A percentile compares a stretch with the other conserved stretches of the same genome.
phyloP scores from a whole-genome alignment of 2,888 invertebrate genomes.

The Abrostola tripartita region DNA sequence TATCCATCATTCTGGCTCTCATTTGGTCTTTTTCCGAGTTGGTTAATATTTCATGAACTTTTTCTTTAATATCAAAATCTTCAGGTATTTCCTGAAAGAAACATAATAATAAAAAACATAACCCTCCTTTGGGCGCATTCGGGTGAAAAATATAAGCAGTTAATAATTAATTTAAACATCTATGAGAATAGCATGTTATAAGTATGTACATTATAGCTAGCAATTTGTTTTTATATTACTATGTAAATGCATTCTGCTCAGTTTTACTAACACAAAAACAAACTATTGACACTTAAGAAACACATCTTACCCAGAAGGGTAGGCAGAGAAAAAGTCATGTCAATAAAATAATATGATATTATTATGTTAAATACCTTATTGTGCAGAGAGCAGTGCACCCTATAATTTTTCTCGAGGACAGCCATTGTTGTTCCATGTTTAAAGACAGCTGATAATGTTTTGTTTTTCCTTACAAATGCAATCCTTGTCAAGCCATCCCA shows the following conservation, averaged over 20 bases:
- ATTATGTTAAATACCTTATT: conserved; percentile 87
- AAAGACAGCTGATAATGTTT: conserved; percentile 97
- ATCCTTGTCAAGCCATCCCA: conserved; percentile 99
- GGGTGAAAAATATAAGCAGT: too few relatives aligned
- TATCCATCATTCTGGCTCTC: conserved; percentile 97
- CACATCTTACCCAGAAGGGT: too few relatives aligned
- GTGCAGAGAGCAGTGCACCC: conserved; percentile 94
- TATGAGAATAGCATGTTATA: background rate
- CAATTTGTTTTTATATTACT: too few relatives aligned
- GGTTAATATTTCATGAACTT: conserved; percentile 92
- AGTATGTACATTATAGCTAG: background rate
- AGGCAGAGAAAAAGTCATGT: too few relatives aligned
- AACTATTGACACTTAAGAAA: too few relatives aligned
- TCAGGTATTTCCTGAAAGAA: conserved; percentile 90
- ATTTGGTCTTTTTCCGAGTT: conserved; percentile 91
- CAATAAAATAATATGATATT: background rate
- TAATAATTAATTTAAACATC: background rate
- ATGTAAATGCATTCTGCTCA: too few relatives aligned
- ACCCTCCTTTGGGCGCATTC: too few relatives aligned
- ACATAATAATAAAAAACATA: background rate
- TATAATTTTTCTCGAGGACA: conserved; percentile 97
- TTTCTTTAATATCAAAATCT: conserved; percentile 94
- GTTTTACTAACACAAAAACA: too few relatives aligned
- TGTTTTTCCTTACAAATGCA: conserved; percentile 98
- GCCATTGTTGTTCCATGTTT: conserved; percentile 95